A percentile compares a stretch with the other conserved stretches of the same genome.
phyloP scores from a whole-genome alignment of 2,888 invertebrate species.

The Acronicta leporina region DNA sequence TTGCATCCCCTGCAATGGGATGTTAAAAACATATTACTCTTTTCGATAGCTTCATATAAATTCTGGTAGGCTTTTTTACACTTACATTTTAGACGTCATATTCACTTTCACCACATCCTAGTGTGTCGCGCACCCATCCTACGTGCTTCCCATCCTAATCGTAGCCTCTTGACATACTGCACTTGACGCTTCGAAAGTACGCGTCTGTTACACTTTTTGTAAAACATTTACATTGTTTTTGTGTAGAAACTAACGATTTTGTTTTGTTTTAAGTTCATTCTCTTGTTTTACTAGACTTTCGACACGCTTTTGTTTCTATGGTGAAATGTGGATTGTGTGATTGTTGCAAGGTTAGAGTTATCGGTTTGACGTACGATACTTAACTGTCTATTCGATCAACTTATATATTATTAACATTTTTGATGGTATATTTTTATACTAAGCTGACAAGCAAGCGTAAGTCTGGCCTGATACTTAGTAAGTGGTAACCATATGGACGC shows the following conservation, averaged over 20 bases:
- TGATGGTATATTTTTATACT: too few species aligned
- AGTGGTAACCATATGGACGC: too few species aligned
- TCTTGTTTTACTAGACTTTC: constrained; percentile 32
- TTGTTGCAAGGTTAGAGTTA: constrained; percentile 19
- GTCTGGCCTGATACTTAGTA: too few species aligned
- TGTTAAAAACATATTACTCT: too few species aligned
- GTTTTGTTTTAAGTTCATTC: constrained; percentile 13
- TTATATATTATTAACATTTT: too few species aligned
- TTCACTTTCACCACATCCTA: constrained; percentile 72
- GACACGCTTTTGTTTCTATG: constrained; percentile 33
- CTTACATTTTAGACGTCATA: constrained; percentile 31
- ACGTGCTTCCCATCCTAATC: constrained; percentile 76
- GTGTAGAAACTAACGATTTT: constrained; percentile 32
- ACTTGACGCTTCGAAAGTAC: constrained; percentile 78
- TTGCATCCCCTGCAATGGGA: too few species aligned
- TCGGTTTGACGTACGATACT: too few species aligned
- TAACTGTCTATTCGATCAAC: too few species aligned
- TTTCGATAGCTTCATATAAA: constrained; percentile 5
- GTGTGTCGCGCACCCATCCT: constrained; percentile 56
- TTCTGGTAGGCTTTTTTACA: constrained; percentile 20
- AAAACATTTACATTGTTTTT: constrained; percentile 34
- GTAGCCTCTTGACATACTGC: constrained; percentile 77
- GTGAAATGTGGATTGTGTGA: constrained; percentile 18
- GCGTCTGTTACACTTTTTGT: constrained; percentile 51
- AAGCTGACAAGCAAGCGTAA: too few species aligned